Percentiles rank a stretch among this genome's conserved stretches.
phyloP scores from a whole-genome alignment of 2,113 vertebrate species.

The Salminus brasiliensis region DNA sequence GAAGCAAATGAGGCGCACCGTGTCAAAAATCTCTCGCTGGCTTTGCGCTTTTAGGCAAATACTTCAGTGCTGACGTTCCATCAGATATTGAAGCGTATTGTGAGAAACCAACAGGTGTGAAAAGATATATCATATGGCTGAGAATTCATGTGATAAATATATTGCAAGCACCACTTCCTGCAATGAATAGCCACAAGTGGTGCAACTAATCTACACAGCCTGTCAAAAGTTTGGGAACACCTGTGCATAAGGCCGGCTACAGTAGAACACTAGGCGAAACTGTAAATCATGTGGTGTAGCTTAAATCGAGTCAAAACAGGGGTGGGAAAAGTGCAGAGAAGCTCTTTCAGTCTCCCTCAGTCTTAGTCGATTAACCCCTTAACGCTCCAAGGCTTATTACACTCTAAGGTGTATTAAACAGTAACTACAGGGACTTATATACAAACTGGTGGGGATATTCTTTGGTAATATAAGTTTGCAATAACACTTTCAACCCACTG shows the following conservation, averaged over 20 bases:
- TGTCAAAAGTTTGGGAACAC: not conserved
- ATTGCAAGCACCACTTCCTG: constrained; percentile 39
- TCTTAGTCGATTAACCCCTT: no score
- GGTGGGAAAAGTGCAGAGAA: no score
- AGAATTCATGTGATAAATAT: constrained; percentile 12
- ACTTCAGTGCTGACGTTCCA: constrained; percentile 27
- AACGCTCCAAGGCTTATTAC: no score
- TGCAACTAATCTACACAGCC: not conserved
- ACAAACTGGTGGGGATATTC: no score
- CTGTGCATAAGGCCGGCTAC: not conserved
- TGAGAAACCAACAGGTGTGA: constrained; percentile 39
- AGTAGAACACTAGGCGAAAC: not conserved
- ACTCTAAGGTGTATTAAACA: no score
- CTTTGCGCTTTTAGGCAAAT: constrained; percentile 27
- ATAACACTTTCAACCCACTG: no score
- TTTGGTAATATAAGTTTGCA: no score
- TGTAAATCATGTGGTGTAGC: not conserved
- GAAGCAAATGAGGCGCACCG: constrained; percentile 36
- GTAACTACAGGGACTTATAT: no score
- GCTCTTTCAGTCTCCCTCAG: no score
- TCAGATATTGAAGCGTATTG: constrained; percentile 37
- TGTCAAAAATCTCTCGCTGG: constrained; percentile 11
- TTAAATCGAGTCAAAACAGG: not conserved
- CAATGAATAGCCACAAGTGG: constrained; percentile 24
- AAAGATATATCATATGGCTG: constrained; percentile 13